Percentiles rank a stretch among this genome's conserved stretches.
phyloP scores from a whole-genome alignment of 2,113 vertebrate genomes.

The Haliaeetus leucogaster region DNA sequence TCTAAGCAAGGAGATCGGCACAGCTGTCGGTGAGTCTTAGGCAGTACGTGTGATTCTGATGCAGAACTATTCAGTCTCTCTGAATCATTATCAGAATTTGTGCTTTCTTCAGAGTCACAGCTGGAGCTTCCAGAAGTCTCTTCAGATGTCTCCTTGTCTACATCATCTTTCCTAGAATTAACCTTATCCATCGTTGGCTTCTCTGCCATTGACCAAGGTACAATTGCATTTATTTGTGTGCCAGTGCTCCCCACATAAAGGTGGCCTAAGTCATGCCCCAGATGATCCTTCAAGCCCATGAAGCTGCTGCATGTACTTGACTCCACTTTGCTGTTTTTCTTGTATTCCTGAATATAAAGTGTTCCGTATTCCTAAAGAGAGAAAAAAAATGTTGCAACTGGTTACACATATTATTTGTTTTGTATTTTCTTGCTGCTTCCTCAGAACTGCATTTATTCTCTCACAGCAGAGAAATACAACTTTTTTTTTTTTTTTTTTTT shows the following conservation, averaged over 20 bases:
- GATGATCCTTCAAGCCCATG: slow-evolving; percentile 98
- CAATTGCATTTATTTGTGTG: slow-evolving; percentile 82
- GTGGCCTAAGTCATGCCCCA: slow-evolving; percentile 85
- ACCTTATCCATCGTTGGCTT: slow-evolving; percentile 83
- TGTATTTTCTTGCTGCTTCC: background rate
- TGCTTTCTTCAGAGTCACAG: slow-evolving; percentile 79
- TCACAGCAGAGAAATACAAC: background rate
- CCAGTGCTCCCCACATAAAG: slow-evolving; percentile 85
- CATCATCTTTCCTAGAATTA: slow-evolving; percentile 75
- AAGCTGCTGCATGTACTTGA: slow-evolving; percentile 86
- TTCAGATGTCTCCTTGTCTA: slow-evolving; percentile 72
- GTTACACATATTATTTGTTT: background rate
- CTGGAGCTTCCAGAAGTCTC: slow-evolving; percentile 69
- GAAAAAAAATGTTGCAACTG: slow-evolving; percentile 52
- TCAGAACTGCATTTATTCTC: background rate
- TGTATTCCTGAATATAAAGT: slow-evolving; percentile 79
- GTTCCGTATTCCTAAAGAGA: slow-evolving; percentile 78
- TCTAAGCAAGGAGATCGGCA: slow-evolving; percentile 88
- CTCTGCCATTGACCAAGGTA: slow-evolving; percentile 75
- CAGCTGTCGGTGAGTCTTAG: slow-evolving; percentile 83
- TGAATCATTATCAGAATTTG: slow-evolving; percentile 79
- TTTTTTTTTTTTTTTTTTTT: background rate
- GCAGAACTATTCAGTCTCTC: slow-evolving; percentile 64
- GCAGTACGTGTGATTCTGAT: slow-evolving; percentile 65
- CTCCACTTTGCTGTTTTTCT: slow-evolving; percentile 78